Conservation (phyloP, 2,113 vertebrate species). For the Actinemys pallida region DNA sequence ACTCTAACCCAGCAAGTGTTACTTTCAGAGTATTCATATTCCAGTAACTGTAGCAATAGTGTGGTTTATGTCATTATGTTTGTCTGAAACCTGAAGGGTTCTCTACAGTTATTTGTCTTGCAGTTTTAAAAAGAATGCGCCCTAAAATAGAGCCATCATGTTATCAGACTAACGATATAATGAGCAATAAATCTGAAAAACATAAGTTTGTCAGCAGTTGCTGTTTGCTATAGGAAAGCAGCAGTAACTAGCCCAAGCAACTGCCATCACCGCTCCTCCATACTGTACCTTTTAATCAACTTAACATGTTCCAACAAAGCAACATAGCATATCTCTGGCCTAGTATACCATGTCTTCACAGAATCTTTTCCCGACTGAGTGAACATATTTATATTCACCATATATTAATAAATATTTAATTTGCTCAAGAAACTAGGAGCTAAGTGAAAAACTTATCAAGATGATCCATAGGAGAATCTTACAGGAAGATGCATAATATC, state of each 20-base stretch:
- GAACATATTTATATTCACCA: not conserved
- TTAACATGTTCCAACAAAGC: not conserved
- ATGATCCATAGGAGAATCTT: not conserved
- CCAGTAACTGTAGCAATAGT: not conserved
- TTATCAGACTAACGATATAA: not conserved
- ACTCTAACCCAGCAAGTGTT: not conserved
- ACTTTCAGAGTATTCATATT: not conserved
- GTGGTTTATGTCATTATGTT: conserved; percentile 5
- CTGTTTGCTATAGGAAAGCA: not conserved
- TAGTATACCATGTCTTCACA: not conserved
- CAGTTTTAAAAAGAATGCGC: not conserved
- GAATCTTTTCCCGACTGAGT: not conserved
- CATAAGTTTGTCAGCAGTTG: not conserved
- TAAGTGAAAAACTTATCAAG: not conserved
- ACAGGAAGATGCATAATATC: not conserved
- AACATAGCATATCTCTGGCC: not conserved
- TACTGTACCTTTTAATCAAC: not conserved
- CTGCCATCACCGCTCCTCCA: not conserved
- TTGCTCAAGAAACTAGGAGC: not conserved
- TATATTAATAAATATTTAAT: not conserved
- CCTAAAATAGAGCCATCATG: not conserved
- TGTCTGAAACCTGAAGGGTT: conserved; percentile 2
- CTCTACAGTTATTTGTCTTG: not conserved
- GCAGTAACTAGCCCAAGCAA: not conserved
- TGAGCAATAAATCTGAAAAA: not conserved